phyloP scores from a whole-genome alignment of 2,888 invertebrate species.

The Tuta absoluta region DNA sequence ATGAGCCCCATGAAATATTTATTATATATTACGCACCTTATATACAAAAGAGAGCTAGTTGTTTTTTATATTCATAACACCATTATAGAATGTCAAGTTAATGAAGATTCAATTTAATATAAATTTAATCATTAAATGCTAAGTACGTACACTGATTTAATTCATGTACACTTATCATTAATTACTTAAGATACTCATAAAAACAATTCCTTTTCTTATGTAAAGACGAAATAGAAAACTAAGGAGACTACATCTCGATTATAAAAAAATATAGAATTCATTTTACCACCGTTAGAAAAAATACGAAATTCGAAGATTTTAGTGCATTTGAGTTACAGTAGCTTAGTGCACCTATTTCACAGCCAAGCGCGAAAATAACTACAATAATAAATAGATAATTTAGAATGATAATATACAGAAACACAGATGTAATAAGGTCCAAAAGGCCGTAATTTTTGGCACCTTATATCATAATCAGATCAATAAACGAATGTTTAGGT shows the following conservation, averaged over 20 bases:
- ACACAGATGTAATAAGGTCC: background rate
- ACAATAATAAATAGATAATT: background rate
- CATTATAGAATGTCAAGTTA: no score
- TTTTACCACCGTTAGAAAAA: slow-evolving; percentile 15
- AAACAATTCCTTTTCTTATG: slow-evolving; percentile 8
- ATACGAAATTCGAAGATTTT: slow-evolving; percentile 26
- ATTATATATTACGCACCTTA: no score
- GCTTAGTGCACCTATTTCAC: slow-evolving; percentile 41
- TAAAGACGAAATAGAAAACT: background rate
- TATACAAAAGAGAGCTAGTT: no score
- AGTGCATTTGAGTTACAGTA: slow-evolving; percentile 41
- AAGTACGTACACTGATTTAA: background rate
- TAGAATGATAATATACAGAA: background rate
- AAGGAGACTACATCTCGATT: slow-evolving; percentile 6
- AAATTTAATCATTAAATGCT: background rate
- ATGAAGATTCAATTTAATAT: background rate
- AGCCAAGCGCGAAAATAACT: slow-evolving; percentile 37
- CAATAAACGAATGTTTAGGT: no score
- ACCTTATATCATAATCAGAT: no score
- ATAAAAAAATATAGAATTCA: slow-evolving; percentile 25
- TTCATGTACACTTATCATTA: slow-evolving; percentile 1
- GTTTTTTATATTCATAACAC: no score
- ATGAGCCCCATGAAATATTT: no score
- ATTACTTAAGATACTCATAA: background rate
- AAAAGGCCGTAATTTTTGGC: background rate